Conservation (phyloP, 2,113 vertebrate genomes). For the Grammomys dolichurus region DNA sequence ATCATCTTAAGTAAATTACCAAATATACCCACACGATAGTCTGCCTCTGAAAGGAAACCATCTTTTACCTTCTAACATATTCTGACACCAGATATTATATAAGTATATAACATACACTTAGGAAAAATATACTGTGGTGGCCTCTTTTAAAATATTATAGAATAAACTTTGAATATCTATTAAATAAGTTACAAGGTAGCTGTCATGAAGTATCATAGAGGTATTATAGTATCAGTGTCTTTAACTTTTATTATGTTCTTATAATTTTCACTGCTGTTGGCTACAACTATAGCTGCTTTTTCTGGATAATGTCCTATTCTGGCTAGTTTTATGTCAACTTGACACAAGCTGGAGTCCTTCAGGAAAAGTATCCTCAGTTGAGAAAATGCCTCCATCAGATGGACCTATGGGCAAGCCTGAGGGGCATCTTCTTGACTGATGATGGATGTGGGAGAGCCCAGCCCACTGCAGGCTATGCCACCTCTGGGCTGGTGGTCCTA, state of each 20-base stretch:
- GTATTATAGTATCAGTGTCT: not conserved
- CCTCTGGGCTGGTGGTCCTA: not conserved
- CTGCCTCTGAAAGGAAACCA: not conserved
- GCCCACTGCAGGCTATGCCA: not conserved
- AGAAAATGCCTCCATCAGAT: not conserved
- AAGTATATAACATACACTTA: not conserved
- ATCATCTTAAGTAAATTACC: conserved; percentile 21
- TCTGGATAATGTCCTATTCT: not conserved
- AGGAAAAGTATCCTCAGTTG: not conserved
- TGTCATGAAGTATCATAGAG: not conserved
- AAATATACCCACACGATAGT: not conserved
- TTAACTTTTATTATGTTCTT: not conserved
- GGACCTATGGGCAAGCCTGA: not conserved
- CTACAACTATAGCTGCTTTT: not conserved
- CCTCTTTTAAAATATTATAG: conserved; percentile 33
- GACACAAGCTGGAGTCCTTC: not conserved
- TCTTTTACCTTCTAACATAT: not conserved
- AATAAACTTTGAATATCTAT: conserved; percentile 46
- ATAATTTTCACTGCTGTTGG: not conserved
- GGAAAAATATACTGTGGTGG: not conserved
- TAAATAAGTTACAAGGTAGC: not conserved
- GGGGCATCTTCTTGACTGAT: not conserved
- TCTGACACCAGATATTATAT: conserved; percentile 10
- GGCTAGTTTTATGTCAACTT: not conserved
- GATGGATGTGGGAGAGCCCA: not conserved